phyloP scores from a whole-genome alignment of 2,113 vertebrate species.

The Lampris incognitus region DNA sequence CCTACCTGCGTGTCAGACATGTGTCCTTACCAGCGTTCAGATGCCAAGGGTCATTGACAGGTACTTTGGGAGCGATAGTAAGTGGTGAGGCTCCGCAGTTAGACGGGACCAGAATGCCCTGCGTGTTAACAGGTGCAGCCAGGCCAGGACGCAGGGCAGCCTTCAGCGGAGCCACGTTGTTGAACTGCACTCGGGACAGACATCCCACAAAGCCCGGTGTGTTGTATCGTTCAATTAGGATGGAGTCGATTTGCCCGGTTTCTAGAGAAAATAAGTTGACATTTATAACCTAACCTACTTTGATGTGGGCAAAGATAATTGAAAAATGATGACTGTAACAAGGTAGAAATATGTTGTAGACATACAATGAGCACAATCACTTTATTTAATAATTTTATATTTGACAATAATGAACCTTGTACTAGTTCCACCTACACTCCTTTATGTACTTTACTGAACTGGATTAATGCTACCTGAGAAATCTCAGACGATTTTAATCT shows the following conservation, averaged over 20 bases:
- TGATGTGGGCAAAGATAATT: no score
- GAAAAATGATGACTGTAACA: no score
- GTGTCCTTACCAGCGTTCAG: conserved; percentile 86
- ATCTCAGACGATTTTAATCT: no score
- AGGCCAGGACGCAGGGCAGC: conserved; percentile 86
- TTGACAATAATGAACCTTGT: no score
- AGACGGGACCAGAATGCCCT: conserved; percentile 94
- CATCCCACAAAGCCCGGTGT: conserved; percentile 95
- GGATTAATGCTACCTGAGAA: no score
- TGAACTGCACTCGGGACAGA: conserved; percentile 92
- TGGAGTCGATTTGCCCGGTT: conserved; percentile 92
- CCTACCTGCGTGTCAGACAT: background rate
- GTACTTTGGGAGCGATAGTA: conserved; percentile 91
- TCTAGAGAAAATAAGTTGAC: conserved; percentile 75
- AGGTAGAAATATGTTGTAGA: no score
- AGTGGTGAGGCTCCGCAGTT: conserved; percentile 95
- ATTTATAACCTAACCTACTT: no score
- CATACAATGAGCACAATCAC: no score
- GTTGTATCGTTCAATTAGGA: conserved; percentile 93
- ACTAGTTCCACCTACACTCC: no score
- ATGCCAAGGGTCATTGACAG: conserved; percentile 92
- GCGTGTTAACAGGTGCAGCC: conserved; percentile 85
- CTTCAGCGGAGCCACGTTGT: conserved; percentile 92
- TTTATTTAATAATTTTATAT: no score
- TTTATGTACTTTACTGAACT: no score